Percentiles rank a stretch among this genome's conserved stretches.
These are phyloP conservation scores for Bothrops jararaca DNA, from an alignment of 2,113 vertebrate genomes.

Conservation along the genomic window DNA sequence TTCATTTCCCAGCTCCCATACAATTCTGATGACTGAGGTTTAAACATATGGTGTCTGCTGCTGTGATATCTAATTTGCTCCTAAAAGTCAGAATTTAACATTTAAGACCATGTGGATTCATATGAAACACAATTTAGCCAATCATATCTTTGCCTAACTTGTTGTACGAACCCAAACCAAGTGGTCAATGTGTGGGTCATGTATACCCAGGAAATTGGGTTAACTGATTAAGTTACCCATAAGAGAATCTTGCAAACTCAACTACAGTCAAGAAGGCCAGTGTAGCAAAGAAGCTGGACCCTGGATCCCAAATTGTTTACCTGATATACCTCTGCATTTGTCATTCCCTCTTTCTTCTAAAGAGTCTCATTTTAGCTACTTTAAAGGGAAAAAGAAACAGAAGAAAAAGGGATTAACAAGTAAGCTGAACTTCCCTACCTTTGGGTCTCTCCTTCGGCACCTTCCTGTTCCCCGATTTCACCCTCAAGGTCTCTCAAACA, in stretches of 20 bases:
- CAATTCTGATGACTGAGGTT: neutral
- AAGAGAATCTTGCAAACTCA: neutral
- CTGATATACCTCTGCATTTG: neutral
- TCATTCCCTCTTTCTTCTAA: neutral
- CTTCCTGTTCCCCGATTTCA: constrained; percentile 34
- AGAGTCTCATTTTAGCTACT: neutral
- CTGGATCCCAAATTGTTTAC: neutral
- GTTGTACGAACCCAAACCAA: neutral
- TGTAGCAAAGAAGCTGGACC: neutral
- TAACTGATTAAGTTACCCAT: neutral
- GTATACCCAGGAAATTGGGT: neutral
- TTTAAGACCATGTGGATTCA: neutral
- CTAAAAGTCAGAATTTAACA: neutral
- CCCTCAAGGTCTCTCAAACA: constrained; percentile 43
- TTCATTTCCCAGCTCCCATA: neutral
- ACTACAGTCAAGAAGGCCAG: neutral
- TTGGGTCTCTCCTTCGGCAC: neutral
- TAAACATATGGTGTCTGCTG: neutral
- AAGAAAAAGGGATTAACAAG: neutral
- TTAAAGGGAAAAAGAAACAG: neutral
- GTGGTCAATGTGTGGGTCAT: neutral
- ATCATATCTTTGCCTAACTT: neutral
- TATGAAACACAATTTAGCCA: neutral
- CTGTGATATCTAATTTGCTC: neutral
- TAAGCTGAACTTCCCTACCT: constrained; percentile 39